Evolutionary conservation across 2,888 invertebrate genomes (phyloP).

Genomic region (Acanthosepion lycidas): DNA sequence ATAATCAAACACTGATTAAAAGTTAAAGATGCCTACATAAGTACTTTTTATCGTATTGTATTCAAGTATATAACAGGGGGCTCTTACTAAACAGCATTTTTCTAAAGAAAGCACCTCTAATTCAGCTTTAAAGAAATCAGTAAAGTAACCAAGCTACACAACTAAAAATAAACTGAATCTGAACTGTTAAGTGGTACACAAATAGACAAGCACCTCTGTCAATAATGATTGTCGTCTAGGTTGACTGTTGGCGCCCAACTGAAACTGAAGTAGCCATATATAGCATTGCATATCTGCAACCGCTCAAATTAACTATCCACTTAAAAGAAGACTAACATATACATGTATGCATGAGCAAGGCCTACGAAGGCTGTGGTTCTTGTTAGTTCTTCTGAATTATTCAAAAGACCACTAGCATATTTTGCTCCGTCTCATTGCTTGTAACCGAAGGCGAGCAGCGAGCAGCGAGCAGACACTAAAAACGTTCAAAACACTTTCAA

Average conservation of each 20-base stretch:
- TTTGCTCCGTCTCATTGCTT: background rate
- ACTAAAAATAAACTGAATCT: background rate
- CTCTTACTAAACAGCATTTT: background rate
- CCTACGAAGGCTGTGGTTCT: background rate
- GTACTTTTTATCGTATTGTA: background rate
- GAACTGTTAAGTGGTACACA: background rate
- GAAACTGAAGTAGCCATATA: background rate
- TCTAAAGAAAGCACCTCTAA: background rate
- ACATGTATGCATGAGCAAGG: background rate
- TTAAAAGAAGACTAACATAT: background rate
- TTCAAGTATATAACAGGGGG: background rate
- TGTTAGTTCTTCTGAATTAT: background rate
- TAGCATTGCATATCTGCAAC: background rate
- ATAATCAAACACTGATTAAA: background rate
- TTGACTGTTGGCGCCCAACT: background rate
- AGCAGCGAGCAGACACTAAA: background rate
- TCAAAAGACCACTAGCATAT: background rate
- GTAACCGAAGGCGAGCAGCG: background rate
- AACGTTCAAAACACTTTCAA: background rate
- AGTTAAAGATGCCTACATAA: too few relatives aligned
- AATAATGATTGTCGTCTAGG: background rate
- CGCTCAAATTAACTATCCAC: background rate
- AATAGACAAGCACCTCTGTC: constrained; percentile 33
- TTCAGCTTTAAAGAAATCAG: background rate
- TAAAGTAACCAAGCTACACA: background rate